phyloP scores from a whole-genome alignment of 2,113 vertebrate genomes.

The Osmerus eperlanus region DNA sequence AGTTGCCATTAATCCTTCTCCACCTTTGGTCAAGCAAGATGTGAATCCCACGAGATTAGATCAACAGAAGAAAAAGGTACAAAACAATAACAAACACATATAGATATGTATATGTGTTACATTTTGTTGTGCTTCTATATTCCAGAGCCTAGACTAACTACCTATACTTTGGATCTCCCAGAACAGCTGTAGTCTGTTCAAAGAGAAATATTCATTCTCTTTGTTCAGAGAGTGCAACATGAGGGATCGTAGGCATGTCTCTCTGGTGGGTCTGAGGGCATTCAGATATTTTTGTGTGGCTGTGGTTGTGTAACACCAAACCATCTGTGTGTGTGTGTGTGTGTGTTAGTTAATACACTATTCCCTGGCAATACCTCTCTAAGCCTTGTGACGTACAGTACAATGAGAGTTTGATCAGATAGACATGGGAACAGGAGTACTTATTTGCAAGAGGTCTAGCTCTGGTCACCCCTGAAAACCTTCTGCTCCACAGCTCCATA shows the following conservation, averaged over 20 bases:
- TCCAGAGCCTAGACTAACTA: conserved; percentile 33
- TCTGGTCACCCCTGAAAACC: conserved; percentile 16
- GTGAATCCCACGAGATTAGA: conserved; percentile 13
- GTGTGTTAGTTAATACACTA: background rate
- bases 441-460: background rate
- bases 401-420: background rate
- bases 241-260: conserved; percentile 51
- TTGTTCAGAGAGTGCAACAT: conserved; percentile 62
- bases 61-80: conserved; percentile 9
- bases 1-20: conserved; percentile 26
- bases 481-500: conserved; percentile 17
- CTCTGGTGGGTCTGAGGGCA: conserved; percentile 27
- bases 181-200: conserved; percentile 23
- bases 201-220: conserved; percentile 9
- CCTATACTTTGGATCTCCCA: conserved; percentile 47
- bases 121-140: conserved; percentile 71
- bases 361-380: background rate
- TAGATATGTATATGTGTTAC: conserved; percentile 48
- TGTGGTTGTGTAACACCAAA: background rate
- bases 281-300: conserved; percentile 1
- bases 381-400: too few relatives aligned
- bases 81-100: conserved; percentile 18
- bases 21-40: conserved; percentile 15
- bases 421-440: conserved; percentile 29
- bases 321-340: conserved; percentile 4